These are phyloP conservation scores for Desmodus rotundus DNA, from an alignment of 2,113 vertebrate species.

Conservation along the genomic window DNA sequence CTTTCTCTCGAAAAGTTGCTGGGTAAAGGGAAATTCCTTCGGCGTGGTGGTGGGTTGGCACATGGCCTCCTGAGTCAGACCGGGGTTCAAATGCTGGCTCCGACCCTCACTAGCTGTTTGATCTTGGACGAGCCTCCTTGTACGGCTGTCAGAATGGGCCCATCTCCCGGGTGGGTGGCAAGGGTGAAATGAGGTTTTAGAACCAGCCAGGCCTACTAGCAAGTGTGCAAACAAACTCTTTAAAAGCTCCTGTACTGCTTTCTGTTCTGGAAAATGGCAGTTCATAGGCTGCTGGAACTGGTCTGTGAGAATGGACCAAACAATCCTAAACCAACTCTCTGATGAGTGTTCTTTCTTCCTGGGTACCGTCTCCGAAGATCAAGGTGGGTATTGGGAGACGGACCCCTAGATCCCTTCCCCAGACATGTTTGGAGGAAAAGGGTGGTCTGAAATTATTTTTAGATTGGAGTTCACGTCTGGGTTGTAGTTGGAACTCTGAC, in stretches of 20 bases:
- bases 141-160: rapidly evolving
- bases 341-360: not conserved
- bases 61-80: not conserved
- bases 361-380: not conserved
- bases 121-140: not conserved
- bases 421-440: not conserved
- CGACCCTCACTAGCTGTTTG: not conserved
- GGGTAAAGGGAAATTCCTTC: not conserved
- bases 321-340: not conserved
- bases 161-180: not conserved
- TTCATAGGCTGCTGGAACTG: not conserved
- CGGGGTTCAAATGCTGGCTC: not conserved
- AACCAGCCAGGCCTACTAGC: not conserved
- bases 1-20: not conserved
- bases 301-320: not conserved
- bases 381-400: not conserved
- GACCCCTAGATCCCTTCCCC: not conserved
- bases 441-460: conserved; percentile 33
- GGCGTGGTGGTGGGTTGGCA: not conserved
- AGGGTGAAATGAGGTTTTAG: not conserved
- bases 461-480: conserved; percentile 61
- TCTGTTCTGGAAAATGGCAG: not conserved
- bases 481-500: conserved; percentile 29
- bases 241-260: not conserved
- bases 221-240: not conserved